Evolutionary conservation across 2,113 vertebrate genomes (phyloP).

Genomic region (Cyprinodon brontotheroides): DNA sequence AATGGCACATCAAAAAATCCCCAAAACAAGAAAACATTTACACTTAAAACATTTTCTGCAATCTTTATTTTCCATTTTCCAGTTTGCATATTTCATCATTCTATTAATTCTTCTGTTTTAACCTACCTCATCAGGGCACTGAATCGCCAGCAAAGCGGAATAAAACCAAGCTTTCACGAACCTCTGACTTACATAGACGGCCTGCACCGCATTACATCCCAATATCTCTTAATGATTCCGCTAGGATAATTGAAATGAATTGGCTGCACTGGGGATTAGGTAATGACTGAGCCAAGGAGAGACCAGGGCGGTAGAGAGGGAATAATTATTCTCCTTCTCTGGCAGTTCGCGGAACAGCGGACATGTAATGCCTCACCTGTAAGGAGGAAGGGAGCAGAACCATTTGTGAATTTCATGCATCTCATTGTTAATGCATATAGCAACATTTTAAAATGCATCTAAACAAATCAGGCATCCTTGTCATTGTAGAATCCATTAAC

Average conservation of each 20-base stretch:
- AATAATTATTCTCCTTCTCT: constrained; percentile 50
- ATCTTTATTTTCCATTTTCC: background rate
- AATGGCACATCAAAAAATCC: constrained; percentile 7
- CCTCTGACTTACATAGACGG: constrained; percentile 4
- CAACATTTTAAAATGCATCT: constrained; percentile 6
- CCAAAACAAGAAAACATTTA: constrained; percentile 23
- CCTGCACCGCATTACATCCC: constrained; percentile 10
- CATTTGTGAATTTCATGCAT: constrained; percentile 20
- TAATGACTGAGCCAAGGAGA: constrained; percentile 37
- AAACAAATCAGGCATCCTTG: background rate
- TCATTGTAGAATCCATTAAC: background rate
- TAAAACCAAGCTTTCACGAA: constrained; percentile 15
- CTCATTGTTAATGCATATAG: constrained; percentile 5
- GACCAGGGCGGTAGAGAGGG: constrained; percentile 23
- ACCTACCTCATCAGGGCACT: background rate
- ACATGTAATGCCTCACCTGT: constrained; percentile 21
- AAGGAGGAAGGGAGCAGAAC: constrained; percentile 14
- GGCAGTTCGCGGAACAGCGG: constrained; percentile 32
- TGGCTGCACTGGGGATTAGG: constrained; percentile 30
- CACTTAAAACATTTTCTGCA: constrained; percentile 14
- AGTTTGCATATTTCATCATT: constrained; percentile 3
- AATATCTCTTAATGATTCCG: constrained; percentile 36
- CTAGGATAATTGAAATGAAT: constrained; percentile 31
- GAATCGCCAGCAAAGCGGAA: constrained; percentile 3
- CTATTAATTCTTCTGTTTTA: background rate